Base-by-base conservation (phyloP, 2,888 invertebrate genomes). In the Nysson spinosus region DNA sequence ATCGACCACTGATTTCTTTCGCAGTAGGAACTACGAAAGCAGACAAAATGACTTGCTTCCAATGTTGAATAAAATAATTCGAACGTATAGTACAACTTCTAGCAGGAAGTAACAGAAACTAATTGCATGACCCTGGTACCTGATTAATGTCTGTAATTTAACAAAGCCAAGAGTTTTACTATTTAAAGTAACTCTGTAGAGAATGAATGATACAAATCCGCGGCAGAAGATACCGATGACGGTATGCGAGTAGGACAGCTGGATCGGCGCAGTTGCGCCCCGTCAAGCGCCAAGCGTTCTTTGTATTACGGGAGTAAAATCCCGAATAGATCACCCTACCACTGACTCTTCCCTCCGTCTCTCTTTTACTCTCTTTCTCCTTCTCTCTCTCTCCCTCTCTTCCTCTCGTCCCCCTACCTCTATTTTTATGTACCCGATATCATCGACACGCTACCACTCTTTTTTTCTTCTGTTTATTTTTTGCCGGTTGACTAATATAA, bases 261-360 rank as follows among this genome's bases (percentile, higher is more conserved):
- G 82, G 78, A 55, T 61, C 58, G 69, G 67, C 62, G 71, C 28
- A 47, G 75, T 77, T 78, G 76, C 75, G 76, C 54, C 78, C 75
- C 78, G 82, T 83, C 83, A 80, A 82, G 79, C 78, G 78, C 72
- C 68, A 63, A 63, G 72, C 78, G 79, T 81, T 82, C 83, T 83
- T 84, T 78, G 75, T 74, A 70, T 54, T 64, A 46, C 69, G 64
- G 55, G 65, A 35, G 55, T 44, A 57, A 69, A 69, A 69, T 72
- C 62, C 57, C 68, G 73, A 75, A 77, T 75, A 71, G 71, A 68
- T 73, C 71, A 67, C 51, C 56, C 73, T 50, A 32, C 43, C 55
- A 44, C 46, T 32, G 63, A 37, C 54, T 11, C 37, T 11, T 47
- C 44, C 43, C 51, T 57, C 44, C 32, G 51, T 24, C 44, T 46